Evolutionary conservation across 2,797 vertebrate genomes (phyloP).

Genomic region (Synanceia verrucosa): DNA sequence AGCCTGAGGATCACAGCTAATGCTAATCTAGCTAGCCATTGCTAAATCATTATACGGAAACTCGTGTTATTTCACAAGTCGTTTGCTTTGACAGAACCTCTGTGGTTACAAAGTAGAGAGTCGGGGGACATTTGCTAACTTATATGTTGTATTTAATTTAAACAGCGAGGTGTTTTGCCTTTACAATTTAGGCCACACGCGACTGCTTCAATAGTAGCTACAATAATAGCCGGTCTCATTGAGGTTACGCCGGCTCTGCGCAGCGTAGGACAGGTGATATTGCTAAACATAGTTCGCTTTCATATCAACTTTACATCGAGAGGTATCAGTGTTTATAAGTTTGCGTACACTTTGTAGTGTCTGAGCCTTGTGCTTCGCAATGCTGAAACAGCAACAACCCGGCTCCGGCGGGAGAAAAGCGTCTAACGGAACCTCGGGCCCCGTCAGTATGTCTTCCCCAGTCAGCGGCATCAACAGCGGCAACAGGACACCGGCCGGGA

Average conservation of each 20-base stretch:
- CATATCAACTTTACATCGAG: slow-evolving; percentile 38
- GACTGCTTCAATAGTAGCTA: slow-evolving; percentile 62
- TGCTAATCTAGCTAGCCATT: slow-evolving; percentile 64
- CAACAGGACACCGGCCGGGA: slow-evolving; percentile 80
- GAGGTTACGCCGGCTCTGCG: slow-evolving; percentile 66
- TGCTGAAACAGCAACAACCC: slow-evolving; percentile 84
- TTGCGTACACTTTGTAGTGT: slow-evolving; percentile 52
- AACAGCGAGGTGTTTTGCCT: slow-evolving; percentile 29
- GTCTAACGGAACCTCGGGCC: slow-evolving; percentile 84
- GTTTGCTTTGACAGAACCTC: slow-evolving; percentile 46
- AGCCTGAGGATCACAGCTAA: slow-evolving; percentile 74
- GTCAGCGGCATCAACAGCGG: slow-evolving; percentile 78
- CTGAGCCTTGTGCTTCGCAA: slow-evolving; percentile 70
- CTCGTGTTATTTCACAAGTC: slow-evolving; percentile 49
- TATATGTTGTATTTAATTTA: slow-evolving; percentile 39
- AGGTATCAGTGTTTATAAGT: slow-evolving; percentile 53
- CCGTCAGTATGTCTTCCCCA: slow-evolving; percentile 80
- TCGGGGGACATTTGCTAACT: neutral
- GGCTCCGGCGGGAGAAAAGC: slow-evolving; percentile 84
- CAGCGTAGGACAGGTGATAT: slow-evolving; percentile 42
- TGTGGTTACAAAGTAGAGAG: slow-evolving; percentile 26
- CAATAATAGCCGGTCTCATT: slow-evolving; percentile 59
- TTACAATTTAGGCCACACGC: slow-evolving; percentile 70
- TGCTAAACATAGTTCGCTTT: slow-evolving; percentile 45
- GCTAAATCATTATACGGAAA: slow-evolving; percentile 69